Evolutionary conservation across 2,113 vertebrate species (phyloP).

Genomic region (Ptilorrhoa leucosticta): DNA sequence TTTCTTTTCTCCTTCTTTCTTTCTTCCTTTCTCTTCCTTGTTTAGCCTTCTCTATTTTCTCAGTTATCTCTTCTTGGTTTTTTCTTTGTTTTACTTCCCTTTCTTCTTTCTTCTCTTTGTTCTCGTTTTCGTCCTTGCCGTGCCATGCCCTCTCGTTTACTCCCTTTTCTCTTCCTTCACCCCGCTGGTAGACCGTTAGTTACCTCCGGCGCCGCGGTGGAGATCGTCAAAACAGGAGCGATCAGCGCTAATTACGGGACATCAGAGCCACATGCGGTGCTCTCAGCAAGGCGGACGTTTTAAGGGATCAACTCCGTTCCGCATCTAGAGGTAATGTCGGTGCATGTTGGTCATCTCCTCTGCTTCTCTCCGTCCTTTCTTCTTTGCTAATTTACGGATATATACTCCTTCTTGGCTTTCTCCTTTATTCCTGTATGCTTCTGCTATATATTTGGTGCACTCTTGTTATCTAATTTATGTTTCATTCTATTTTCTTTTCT

Average conservation of each 20-base stretch:
- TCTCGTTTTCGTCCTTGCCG: accelerated
- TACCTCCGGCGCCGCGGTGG: accelerated
- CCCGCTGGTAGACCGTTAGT: accelerated
- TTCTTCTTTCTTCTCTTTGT: neutral
- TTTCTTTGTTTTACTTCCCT: accelerated
- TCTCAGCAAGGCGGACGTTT: no score
- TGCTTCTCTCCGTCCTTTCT: neutral
- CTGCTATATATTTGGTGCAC: neutral
- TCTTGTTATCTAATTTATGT: no score
- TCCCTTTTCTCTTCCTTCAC: accelerated
- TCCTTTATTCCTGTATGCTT: neutral
- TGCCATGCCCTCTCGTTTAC: accelerated
- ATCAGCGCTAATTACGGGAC: neutral
- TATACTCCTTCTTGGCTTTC: neutral
- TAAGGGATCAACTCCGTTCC: accelerated
- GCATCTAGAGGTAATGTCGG: neutral
- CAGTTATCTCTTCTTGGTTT: accelerated
- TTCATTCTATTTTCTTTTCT: neutral
- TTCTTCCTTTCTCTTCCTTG: no score
- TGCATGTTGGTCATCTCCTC: accelerated
- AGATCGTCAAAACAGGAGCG: accelerated
- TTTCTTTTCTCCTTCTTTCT: neutral
- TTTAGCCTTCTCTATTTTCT: neutral
- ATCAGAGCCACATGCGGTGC: accelerated
- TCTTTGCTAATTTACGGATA: neutral